These are phyloP conservation scores for Dexiosoma caninum DNA, from an alignment of 2,888 invertebrate species.

Conservation along the genomic window DNA sequence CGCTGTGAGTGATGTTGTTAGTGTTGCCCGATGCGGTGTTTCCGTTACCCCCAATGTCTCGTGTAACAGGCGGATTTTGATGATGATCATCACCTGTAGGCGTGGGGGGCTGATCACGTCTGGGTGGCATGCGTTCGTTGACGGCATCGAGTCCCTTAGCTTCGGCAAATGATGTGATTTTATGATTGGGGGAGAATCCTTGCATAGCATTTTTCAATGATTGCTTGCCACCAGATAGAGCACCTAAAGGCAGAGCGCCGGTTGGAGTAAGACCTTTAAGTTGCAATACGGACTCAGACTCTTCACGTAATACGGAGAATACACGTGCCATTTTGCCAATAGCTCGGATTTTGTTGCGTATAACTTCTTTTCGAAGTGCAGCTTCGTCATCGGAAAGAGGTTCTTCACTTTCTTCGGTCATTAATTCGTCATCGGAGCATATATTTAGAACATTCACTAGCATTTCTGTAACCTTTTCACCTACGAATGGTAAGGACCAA, in stretches of 20 bases:
- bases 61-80: constrained; percentile 67
- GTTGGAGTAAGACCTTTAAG: constrained; percentile 99
- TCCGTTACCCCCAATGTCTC: constrained; percentile 67
- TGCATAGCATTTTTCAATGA: constrained; percentile 96
- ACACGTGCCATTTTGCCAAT: constrained; percentile 99
- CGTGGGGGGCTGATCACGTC: constrained; percentile 91
- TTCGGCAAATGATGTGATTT: constrained; percentile 98
- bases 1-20: constrained; percentile 70
- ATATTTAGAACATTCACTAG: constrained; percentile 99
- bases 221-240: constrained; percentile 96
- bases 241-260: constrained; percentile 96
- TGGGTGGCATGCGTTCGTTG: constrained; percentile 99
- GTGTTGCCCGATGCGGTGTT: constrained; percentile 53
- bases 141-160: constrained; percentile 99
- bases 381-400: constrained; percentile 83
- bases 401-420: constrained; percentile 95
- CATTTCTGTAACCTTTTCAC: constrained; percentile 99
- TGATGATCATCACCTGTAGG: constrained; percentile 76
- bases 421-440: constrained; percentile 99
- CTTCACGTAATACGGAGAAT: constrained; percentile 99
- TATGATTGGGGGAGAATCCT: constrained; percentile 98
- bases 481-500: constrained; percentile 99
- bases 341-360: constrained; percentile 99
- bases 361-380: constrained; percentile 98
- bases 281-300: constrained; percentile 98